A percentile compares a stretch with the other conserved stretches of the same genome.
phyloP scores from a whole-genome alignment of 2,797 vertebrate genomes.

The Benthosema pterotum region DNA sequence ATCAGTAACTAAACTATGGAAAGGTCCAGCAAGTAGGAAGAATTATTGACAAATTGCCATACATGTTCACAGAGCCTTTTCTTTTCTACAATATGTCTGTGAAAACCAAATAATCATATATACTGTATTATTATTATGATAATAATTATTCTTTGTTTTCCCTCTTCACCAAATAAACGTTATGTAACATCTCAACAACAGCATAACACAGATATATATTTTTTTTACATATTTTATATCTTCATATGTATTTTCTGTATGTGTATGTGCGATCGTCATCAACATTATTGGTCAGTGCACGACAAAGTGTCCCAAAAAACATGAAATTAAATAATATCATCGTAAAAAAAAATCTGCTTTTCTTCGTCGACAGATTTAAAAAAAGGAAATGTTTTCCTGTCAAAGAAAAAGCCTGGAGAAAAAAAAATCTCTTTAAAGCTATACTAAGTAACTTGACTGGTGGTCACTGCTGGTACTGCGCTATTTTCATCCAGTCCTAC shows the following conservation, averaged over 20 bases:
- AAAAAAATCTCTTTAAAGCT: too few relatives aligned
- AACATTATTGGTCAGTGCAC: constrained; percentile 47
- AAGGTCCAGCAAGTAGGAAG: too few relatives aligned
- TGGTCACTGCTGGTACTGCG: too few relatives aligned
- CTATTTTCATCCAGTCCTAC: too few relatives aligned
- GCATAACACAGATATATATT: constrained; percentile 76
- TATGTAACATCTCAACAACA: constrained; percentile 79
- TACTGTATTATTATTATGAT: too few relatives aligned
- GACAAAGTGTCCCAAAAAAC: constrained; percentile 40
- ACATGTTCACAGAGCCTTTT: constrained; percentile 28
- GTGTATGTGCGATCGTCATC: constrained; percentile 71
- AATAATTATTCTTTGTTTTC: constrained; percentile 38
- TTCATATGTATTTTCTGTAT: constrained; percentile 67
- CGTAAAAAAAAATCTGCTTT: constrained; percentile 61
- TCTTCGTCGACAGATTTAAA: constrained; percentile 48
- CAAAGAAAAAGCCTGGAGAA: constrained; percentile 57
- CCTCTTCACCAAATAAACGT: constrained; percentile 67
- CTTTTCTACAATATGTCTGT: constrained; percentile 68
- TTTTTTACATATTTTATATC: constrained; percentile 75
- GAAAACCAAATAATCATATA: constrained; percentile 26
- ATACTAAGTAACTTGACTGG: too few relatives aligned
- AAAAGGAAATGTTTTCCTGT: constrained; percentile 65
- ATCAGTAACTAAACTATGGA: too few relatives aligned
- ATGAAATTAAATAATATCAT: constrained; percentile 40
- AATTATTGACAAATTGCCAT: too few relatives aligned